Base-by-base conservation (phyloP, 2,113 vertebrate species). In the Pseudonaja textilis region DNA sequence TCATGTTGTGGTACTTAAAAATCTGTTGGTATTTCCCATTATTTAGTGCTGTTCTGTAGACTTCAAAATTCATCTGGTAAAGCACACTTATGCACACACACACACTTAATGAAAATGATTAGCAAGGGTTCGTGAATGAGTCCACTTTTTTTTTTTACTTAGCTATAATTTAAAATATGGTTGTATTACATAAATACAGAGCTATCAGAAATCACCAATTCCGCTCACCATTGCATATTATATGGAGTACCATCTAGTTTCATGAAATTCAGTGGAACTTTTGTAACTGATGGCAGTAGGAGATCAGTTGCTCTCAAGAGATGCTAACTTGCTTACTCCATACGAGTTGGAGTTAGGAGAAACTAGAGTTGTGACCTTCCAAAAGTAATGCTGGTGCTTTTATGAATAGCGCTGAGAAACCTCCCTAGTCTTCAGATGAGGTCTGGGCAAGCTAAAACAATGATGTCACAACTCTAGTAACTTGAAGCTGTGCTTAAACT, bases 21-120 rank as follows among this genome's bases (percentile, higher is more conserved):
- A 93, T 96, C 97, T 97, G 96, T 96, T 96, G 94, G 59, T 95
- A 96, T 96, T 94, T 93, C 85, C 93, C 92, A 91, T 95, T 69
- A 87, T 89, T 95, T 96, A 93, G 90, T 94, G 74, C 93, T 94
- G 55, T 96, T 94, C 97, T 90, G 91, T 56, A 52, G 94, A 94
- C 94, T 97, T 97, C 96, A 95, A 95, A 96, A 93, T 69, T 94
- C 95, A 95, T 94, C 96, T 89, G 87, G 87, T 74, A 74, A 89
- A 89, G 81, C 59, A 92, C 4, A 92, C 12, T 26, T 8, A 88
- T 5, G 45, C 45, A 45, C 45, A 25, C 23, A 52, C 47, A 96
- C 93, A 16, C 10, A 12, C 59, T 47, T 85, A 50, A 23, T 85
- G 29, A 39, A 93, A 52, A 85, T n/a, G 23, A 45, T 42, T 90